Base-by-base conservation (phyloP, 2,797 vertebrate genomes). In the Bucorvus abyssinicus region DNA sequence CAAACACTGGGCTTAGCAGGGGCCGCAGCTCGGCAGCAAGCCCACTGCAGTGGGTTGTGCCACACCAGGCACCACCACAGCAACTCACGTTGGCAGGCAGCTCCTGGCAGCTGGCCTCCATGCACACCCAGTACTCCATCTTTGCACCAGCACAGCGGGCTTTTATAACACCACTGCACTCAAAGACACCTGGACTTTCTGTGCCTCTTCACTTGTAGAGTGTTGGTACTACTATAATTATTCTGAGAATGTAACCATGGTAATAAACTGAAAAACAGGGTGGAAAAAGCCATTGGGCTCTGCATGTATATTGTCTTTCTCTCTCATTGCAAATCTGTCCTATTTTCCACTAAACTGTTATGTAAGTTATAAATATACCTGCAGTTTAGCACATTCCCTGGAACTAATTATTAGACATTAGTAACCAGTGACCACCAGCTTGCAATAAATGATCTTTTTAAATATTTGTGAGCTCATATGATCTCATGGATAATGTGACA, bases 61-160 rank as follows among this genome's bases (percentile, higher is more conserved):
- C 64, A 12, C 20, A 14, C 10, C 4, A 1, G 34, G 20, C 22
- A 17, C 24, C 1, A 2, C n/a, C 15, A 15, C 17, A 23, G 36
- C 0, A 2, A 18, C 32, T 14, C 7, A 5, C 5, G 7, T 47
- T 16, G 32, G 59, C 29, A 22, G 18, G n/a, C 50, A 57, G 61
- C 27, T 20, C 13, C 26, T 1, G 4, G 1, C 0, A 3, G 64
- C 56, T 2, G 21, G 10, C 56, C 52, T 26, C n/a, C 12, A 5
- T 5, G 3, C 5, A n/a, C 20, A 3, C 7, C 12, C 15, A 0
- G 4, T 12, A 1, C 1, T n/a, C 27, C 14, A 6, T 2, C 10
- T 18, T 61, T 23, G 9, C 17, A 7, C 11, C 16, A 23, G 47
- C 59, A 12, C 0, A 1, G 49, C 4, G 2, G 34, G n/a, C 21